Evolutionary conservation across 2,888 invertebrate species (phyloP).

Genomic region (Galerucella calmariensis): DNA sequence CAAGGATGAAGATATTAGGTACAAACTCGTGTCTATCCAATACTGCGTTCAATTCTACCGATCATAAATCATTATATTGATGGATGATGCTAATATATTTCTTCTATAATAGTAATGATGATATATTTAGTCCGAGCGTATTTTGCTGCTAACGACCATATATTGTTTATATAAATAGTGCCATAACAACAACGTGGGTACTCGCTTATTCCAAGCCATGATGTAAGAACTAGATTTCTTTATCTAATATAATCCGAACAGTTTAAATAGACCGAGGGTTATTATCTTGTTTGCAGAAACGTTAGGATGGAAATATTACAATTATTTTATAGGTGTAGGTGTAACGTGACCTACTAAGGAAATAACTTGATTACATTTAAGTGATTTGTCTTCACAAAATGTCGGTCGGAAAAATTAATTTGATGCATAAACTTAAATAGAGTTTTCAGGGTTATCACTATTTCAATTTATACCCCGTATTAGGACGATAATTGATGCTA

Average conservation of each 20-base stretch:
- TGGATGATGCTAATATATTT: neutral
- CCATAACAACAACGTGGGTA: neutral
- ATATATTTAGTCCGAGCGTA: neutral
- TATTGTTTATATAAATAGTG: constrained; percentile 3
- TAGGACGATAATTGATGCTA: too few species aligned
- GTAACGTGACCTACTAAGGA: constrained; percentile 31
- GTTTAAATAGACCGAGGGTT: constrained; percentile 4
- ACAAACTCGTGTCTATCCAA: neutral
- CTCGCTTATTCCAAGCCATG: neutral
- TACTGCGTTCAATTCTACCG: neutral
- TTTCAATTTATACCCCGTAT: too few species aligned
- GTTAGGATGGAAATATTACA: neutral
- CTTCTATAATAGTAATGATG: neutral
- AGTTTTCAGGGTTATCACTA: neutral
- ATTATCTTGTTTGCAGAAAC: constrained; percentile 29
- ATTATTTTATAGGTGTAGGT: constrained; percentile 27
- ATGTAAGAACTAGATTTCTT: constrained; percentile 8
- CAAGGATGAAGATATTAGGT: too few species aligned
- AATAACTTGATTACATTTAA: constrained; percentile 26
- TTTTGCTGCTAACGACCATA: neutral
- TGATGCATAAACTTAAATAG: neutral
- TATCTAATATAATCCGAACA: constrained; percentile 12
- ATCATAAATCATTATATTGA: neutral
- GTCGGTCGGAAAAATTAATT: neutral
- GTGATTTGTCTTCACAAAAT: neutral